Evolutionary conservation across 2,888 invertebrate species (phyloP).

Genomic region (Spisula subtruncata): DNA sequence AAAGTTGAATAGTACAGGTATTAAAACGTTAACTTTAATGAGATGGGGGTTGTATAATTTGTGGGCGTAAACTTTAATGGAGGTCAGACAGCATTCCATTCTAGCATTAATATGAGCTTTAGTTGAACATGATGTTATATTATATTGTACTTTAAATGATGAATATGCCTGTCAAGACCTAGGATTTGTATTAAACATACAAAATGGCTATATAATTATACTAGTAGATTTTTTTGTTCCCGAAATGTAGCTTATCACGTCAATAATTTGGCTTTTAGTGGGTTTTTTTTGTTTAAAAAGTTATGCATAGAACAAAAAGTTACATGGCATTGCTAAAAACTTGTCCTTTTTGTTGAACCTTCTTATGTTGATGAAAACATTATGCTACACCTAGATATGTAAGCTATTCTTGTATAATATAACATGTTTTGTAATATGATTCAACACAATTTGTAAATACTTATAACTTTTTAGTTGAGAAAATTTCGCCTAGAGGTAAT

Average conservation of each 20-base stretch:
- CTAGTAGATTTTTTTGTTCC: too few relatives aligned
- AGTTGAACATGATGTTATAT: neutral
- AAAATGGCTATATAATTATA: too few relatives aligned
- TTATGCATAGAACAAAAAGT: too few relatives aligned
- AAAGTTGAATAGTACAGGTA: neutral
- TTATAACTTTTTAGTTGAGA: neutral
- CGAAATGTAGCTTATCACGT: neutral
- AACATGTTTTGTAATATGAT: neutral
- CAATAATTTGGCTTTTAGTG: neutral
- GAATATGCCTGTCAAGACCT: too few relatives aligned
- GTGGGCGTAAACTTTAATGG: conserved; percentile 3
- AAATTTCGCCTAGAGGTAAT: neutral
- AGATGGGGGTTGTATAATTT: neutral
- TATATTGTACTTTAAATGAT: neutral
- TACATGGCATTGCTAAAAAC: too few relatives aligned
- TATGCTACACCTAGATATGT: neutral
- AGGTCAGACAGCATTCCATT: neutral
- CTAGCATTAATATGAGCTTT: neutral
- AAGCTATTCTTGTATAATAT: neutral
- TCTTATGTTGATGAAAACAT: too few relatives aligned
- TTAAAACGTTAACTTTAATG: neutral
- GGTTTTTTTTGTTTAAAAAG: neutral
- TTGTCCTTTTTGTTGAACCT: neutral
- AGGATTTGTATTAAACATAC: too few relatives aligned
- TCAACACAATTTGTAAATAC: neutral